phyloP scores from a whole-genome alignment of 2,797 vertebrate genomes.

The Acipenser ruthenus region DNA sequence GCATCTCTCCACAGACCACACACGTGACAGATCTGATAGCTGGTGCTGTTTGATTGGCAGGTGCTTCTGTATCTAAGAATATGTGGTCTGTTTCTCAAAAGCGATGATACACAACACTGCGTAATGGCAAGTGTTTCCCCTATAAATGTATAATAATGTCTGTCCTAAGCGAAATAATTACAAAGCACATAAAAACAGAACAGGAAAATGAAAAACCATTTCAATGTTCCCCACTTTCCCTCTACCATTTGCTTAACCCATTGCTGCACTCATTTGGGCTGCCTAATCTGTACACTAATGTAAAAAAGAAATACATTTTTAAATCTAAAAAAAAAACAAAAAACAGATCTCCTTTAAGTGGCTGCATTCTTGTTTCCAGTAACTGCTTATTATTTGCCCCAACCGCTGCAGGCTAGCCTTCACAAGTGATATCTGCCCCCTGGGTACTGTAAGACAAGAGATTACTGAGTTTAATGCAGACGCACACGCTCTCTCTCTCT shows the following conservation, averaged over 20 bases:
- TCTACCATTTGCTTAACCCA: neutral
- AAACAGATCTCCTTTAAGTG: neutral
- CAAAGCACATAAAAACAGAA: slow-evolving; percentile 6
- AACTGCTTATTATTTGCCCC: slow-evolving; percentile 8
- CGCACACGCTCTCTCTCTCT: neutral
- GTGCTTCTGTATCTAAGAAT: too few relatives aligned
- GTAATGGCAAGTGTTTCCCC: too few relatives aligned
- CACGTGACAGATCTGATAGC: too few relatives aligned
- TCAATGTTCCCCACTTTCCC: neutral
- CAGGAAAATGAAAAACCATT: neutral
- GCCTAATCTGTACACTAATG: neutral
- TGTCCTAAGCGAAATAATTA: slow-evolving; percentile 5
- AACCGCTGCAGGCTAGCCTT: slow-evolving; percentile 2
- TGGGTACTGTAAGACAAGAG: slow-evolving; percentile 6
- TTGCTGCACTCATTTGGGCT: slow-evolving; percentile 1
- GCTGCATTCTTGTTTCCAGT: neutral
- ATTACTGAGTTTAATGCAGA: slow-evolving; percentile 9
- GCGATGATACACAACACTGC: too few relatives aligned
- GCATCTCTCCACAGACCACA: too few relatives aligned
- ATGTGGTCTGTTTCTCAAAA: too few relatives aligned
- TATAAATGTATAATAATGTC: too few relatives aligned
- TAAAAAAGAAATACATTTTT: neutral
- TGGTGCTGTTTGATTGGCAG: too few relatives aligned
- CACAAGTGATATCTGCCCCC: neutral
- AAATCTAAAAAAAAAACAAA: neutral